Evolutionary conservation across 2,888 invertebrate species (phyloP), one percentile per base, ranked within the genome.

Genomic region (Euplagia quadripunctaria): DNA sequence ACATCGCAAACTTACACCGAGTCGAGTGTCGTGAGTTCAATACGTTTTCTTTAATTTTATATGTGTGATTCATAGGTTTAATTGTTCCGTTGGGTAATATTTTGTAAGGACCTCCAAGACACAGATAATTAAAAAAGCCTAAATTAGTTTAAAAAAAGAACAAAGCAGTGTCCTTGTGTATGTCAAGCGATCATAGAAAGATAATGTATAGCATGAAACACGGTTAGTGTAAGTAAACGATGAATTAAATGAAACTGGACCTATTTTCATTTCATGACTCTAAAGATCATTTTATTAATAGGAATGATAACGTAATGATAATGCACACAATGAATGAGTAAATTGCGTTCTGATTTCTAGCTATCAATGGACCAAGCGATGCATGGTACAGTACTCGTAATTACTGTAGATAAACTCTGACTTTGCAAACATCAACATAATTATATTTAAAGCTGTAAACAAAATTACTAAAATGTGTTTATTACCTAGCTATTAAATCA

Each of bases 291-390:
- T 71, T 70, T 75, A 79, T 75, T 77, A 74, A 77, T 79, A 85
- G 72, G 43, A 61, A 71, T 72, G 78, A 83, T 81, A 84, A 81
- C 76, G 51, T 14, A 55, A 64, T 73, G 74, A 82, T 80, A 80
- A 64, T 55, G 68, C 72, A 49, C 49, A 49, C 58, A 68, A n/a
- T 82, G 75, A 77, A 79, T 80, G 76, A 79, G 64, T 55, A n/a
- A 78, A 73, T 66, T 70, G 64, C 67, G 69, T 52, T 71, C 73
- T 69, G 75, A 75, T 82, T 78, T 74, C 76, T 68, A 68, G 63
- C 67, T 72, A 76, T 73, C 73, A 76, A 75, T 77, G 70, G 63
- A 77, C 42, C 75, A 71, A 76, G 69, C 67, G 72, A 70, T 71
- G 46, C 64, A 74, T 75, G 66, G 42, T 52, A 66, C 70, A 65